Evolutionary conservation across 2,797 vertebrate genomes (phyloP), one percentile per base, ranked within the genome.

Genomic region (Benthosema pterotum): DNA sequence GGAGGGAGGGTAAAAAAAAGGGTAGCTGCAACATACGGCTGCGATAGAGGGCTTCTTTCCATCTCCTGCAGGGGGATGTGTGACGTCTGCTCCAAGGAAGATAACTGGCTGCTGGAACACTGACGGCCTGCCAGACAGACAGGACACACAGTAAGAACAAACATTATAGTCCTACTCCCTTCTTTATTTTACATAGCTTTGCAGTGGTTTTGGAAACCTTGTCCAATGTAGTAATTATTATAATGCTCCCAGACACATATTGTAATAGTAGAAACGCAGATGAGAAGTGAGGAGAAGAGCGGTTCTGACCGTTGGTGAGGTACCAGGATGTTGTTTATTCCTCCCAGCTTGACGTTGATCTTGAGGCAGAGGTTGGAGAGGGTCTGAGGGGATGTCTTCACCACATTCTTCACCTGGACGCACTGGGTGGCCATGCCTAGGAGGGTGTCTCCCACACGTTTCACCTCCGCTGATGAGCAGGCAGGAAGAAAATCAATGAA

Each of bases 91-190:
- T 87, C 97, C 97, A 90, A 99, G 88, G 92, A 99, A 99, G 86
- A 99, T 99, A 80, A 99, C 96, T 60, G 97, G 97, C 94, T 99
- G 97, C 89, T 99, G 97, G 92, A 99, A 99, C 88, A 99, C 97
- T 89, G 97, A 93, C 3, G 92, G 92, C 42, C 92, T 93, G 63
- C 4, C 14, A 25, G 79, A 57, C 14, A 25, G 79, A 57, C 0
- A 0, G 63, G 0, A 77, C 5, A 16, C 0, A 74, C 15, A 67
- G 1, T 38, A 7, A 38, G 32, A 9, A 38, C 32, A 38, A 38
- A 38, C 32, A 38, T 38, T 38, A 38, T 38, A 38, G 8, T 38
- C 2, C 7, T 9, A 9, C 7, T 38, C 28, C 7, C 3, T 32
- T 32, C 1, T 38, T 11, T 38, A 2, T 38, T 38, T 38, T 9